These are phyloP conservation scores for Geodia barretti DNA, from an alignment of 37 sponge, comb jelly and placozoan genomes.

Conservation along the genomic window DNA sequence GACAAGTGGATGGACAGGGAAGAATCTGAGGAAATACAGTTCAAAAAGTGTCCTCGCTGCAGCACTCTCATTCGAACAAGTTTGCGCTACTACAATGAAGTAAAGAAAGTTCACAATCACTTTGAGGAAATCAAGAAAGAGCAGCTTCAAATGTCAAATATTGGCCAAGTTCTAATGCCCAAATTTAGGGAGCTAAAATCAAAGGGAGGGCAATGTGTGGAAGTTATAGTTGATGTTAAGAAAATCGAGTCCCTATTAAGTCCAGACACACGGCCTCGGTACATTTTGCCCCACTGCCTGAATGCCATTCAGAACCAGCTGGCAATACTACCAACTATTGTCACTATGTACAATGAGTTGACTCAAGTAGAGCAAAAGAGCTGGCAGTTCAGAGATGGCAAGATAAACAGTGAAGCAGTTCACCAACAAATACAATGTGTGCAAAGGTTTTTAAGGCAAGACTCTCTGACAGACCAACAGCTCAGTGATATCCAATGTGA, in stretches of 20 bases:
- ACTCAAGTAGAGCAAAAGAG: not conserved
- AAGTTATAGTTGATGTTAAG: not conserved
- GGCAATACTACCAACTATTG: conserved; percentile 24
- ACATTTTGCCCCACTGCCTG: conserved; percentile 18
- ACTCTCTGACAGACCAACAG: conserved; percentile 52
- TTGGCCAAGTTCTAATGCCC: not conserved
- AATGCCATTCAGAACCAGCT: conserved; percentile 40
- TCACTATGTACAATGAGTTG: not conserved
- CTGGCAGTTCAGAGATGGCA: not conserved
- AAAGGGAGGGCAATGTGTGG: no score
- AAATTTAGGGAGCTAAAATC: not conserved
- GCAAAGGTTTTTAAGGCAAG: conserved; percentile 31
- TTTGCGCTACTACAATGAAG: conserved; percentile 80
- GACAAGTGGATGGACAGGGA: no score
- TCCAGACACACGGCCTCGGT: not conserved
- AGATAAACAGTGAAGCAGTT: not conserved
- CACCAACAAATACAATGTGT: not conserved
- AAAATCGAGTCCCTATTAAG: not conserved
- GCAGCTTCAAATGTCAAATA: conserved; percentile 1
- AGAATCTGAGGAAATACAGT: no score
- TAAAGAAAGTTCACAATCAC: conserved; percentile 63
- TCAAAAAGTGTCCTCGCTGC: conserved; percentile 66
- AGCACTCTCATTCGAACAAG: conserved; percentile 67
- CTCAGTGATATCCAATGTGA: conserved; percentile 48
- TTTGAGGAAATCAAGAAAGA: conserved; percentile 69